These are phyloP conservation scores for Procambarus clarkii DNA, from an alignment of 1,140 invertebrate species.

Conservation along the genomic window DNA sequence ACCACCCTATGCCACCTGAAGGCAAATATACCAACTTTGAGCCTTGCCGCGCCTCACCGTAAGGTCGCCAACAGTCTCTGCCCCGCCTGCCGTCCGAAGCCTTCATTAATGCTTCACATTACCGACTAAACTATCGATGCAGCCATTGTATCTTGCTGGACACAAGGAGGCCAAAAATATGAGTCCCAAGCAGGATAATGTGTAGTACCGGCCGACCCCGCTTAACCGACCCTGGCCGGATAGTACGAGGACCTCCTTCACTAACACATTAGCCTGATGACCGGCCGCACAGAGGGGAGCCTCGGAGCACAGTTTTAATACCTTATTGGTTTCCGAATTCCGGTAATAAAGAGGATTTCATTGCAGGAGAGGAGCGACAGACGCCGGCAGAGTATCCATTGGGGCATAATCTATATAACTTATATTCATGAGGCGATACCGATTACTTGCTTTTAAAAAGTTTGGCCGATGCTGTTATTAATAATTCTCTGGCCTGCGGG, in stretches of 20 bases:
- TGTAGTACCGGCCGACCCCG: background rate
- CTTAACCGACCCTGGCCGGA: background rate
- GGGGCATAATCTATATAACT: slow-evolving; percentile 52
- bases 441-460: slow-evolving; percentile 48
- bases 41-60: background rate
- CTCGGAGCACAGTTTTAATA: background rate
- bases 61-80: background rate
- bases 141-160: slow-evolving; percentile 42
- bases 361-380: slow-evolving; percentile 14
- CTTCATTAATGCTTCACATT: slow-evolving; percentile 29
- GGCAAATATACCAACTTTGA: background rate
- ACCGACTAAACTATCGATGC: slow-evolving; percentile 41
- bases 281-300: background rate
- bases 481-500: slow-evolving; percentile 31
- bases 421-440: slow-evolving; percentile 61
- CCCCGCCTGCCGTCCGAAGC: background rate
- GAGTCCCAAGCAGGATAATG: background rate
- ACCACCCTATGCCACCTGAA: slow-evolving; percentile 1
- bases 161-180: slow-evolving; percentile 27
- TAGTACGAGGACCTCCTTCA: background rate
- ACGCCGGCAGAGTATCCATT: slow-evolving; percentile 34
- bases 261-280: background rate
- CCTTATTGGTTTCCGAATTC: slow-evolving; percentile 55
- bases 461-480: slow-evolving; percentile 51
- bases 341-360: slow-evolving; percentile 38